Evolutionary conservation across 1,140 invertebrate genomes (phyloP).

Genomic region (Leptoteleia sp.): DNA sequence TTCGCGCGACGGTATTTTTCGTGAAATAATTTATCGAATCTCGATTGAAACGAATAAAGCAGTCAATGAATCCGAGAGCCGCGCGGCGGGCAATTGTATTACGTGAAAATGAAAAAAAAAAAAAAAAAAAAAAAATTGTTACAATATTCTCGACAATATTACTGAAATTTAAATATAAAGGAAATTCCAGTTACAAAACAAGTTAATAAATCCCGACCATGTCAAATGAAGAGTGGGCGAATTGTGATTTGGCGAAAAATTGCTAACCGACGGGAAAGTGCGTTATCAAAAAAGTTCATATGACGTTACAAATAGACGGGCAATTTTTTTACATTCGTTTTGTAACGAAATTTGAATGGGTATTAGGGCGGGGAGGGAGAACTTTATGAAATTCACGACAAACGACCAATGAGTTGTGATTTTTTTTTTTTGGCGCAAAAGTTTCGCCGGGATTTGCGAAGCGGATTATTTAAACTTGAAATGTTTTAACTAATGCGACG

Average conservation of each 20-base stretch:
- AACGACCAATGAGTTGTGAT: constrained; percentile 4
- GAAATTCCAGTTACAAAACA: constrained; percentile 1
- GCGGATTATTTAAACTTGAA: no score
- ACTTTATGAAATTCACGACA: neutral
- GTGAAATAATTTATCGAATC: no score
- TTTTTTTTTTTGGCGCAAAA: no score
- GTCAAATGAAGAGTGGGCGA: constrained; percentile 22
- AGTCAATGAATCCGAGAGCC: constrained; percentile 22
- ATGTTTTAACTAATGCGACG: no score
- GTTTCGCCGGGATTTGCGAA: no score
- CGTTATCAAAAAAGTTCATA: constrained; percentile 26
- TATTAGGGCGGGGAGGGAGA: neutral
- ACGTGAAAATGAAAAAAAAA: neutral
- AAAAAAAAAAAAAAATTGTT: constrained; percentile 34
- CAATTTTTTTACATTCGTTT: constrained; percentile 8
- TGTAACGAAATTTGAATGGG: constrained; percentile 3
- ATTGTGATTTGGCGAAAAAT: constrained; percentile 20
- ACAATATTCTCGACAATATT: neutral
- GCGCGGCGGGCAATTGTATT: constrained; percentile 9
- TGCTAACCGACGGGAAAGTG: neutral
- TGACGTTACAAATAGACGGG: constrained; percentile 12
- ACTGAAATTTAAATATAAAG: constrained; percentile 11
- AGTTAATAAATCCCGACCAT: constrained; percentile 26
- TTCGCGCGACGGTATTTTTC: constrained; percentile 10
- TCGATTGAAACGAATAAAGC: constrained; percentile 31